Percentiles rank a stretch among this genome's conserved stretches.
phyloP scores from a whole-genome alignment of 2,888 invertebrate species.

The Mesorhabditis belari region DNA sequence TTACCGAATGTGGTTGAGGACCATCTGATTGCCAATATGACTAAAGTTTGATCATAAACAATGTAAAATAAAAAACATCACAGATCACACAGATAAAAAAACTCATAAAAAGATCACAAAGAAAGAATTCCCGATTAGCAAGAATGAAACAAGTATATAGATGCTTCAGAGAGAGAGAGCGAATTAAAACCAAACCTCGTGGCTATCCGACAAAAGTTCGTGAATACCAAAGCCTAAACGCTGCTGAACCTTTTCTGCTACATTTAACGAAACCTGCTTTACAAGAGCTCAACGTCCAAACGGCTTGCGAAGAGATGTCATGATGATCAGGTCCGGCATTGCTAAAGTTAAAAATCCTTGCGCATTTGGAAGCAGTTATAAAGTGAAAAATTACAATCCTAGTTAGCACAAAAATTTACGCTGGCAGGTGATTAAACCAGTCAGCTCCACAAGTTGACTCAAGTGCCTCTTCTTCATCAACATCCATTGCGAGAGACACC shows the following conservation, averaged over 20 bases:
- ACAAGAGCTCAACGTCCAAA: conserved; percentile 96
- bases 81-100: too few species aligned
- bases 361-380: too few species aligned
- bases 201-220: conserved; percentile 84
- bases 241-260: too few species aligned
- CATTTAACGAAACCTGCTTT: conserved; percentile 71
- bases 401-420: background rate
- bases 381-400: background rate
- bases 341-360: background rate
- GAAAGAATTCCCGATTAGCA: too few species aligned
- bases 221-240: conserved; percentile 84
- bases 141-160: too few species aligned
- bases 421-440: background rate
- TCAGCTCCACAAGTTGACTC: background rate
- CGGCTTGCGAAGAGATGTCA: conserved; percentile 84
- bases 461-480: background rate
- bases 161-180: too few species aligned
- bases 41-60: too few species aligned
- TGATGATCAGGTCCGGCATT: conserved; percentile 49
- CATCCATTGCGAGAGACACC: background rate
- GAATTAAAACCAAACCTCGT: too few species aligned
- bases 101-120: too few species aligned
- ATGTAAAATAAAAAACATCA: too few species aligned
- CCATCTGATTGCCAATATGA: conserved; percentile 99
- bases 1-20: conserved; percentile 90